Conservation (phyloP, 1,140 invertebrate species). For the Agrypnia vestita region DNA sequence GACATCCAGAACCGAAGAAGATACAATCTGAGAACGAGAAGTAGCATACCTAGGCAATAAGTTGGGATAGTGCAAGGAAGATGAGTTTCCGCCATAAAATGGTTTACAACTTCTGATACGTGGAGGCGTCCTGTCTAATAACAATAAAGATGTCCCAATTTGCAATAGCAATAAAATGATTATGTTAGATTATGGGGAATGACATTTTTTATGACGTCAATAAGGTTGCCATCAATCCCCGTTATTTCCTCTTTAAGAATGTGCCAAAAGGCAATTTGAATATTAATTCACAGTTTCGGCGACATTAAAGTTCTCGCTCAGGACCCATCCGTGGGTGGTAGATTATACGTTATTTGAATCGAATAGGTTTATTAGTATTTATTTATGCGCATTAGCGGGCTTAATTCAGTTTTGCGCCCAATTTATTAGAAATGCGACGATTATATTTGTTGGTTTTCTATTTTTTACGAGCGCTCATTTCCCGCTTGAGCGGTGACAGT, state of each 20-base stretch:
- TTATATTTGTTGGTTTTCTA: constrained; percentile 11
- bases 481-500: background rate
- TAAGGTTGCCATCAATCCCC: constrained; percentile 50
- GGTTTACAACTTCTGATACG: background rate
- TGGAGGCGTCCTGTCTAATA: too few species aligned
- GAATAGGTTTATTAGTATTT: constrained; percentile 36
- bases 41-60: too few species aligned
- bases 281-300: constrained; percentile 41
- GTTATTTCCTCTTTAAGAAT: constrained; percentile 42
- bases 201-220: constrained; percentile 59
- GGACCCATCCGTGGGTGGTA: constrained; percentile 34
- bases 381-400: constrained; percentile 36
- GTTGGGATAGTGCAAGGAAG: too few species aligned
- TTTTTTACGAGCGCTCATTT: constrained; percentile 8
- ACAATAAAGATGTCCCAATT: constrained; percentile 60
- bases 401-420: constrained; percentile 31
- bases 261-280: constrained; percentile 43
- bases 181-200: constrained; percentile 44
- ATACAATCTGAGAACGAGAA: too few species aligned
- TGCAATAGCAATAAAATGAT: constrained; percentile 54
- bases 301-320: constrained; percentile 20
- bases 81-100: too few species aligned
- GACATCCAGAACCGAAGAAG: too few species aligned
- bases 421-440: constrained; percentile 38
- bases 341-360: constrained; percentile 30